Percentiles rank a stretch among this genome's conserved stretches.
These are phyloP conservation scores for Calephelis perditalis DNA, from an alignment of 2,888 invertebrate species.

Conservation along the genomic window DNA sequence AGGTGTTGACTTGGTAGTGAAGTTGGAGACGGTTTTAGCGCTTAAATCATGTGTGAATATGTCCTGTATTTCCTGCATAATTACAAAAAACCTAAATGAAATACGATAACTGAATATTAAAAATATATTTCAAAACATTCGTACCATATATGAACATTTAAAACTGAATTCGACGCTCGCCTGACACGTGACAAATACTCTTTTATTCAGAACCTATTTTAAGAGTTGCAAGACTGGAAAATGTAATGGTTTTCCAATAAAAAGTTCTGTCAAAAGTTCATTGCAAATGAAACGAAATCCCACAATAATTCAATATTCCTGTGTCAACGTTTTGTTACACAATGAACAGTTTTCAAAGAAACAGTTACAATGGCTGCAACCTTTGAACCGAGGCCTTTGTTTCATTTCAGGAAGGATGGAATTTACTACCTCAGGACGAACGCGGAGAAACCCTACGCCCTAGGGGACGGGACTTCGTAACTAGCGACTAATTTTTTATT, in stretches of 20 bases:
- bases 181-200: too few relatives aligned
- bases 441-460: conserved; percentile 70
- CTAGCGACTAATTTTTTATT: conserved; percentile 29
- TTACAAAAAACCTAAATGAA: too few relatives aligned
- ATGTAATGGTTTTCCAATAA: conserved; percentile 7
- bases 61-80: too few relatives aligned
- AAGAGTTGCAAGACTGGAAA: neutral
- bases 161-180: too few relatives aligned
- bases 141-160: too few relatives aligned
- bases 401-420: conserved; percentile 72
- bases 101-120: too few relatives aligned
- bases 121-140: too few relatives aligned
- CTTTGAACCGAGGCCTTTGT: conserved; percentile 43
- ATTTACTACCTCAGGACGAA: conserved; percentile 76
- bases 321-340: conserved; percentile 18
- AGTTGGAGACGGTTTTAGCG: too few relatives aligned
- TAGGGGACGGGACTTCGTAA: conserved; percentile 49
- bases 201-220: neutral
- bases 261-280: conserved; percentile 35
- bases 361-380: conserved; percentile 17
- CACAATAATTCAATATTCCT: conserved; percentile 16
- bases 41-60: too few relatives aligned
- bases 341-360: conserved; percentile 15
- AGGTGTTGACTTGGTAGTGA: too few relatives aligned
- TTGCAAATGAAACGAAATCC: conserved; percentile 42